A percentile compares a stretch with the other conserved stretches of the same genome.
These are phyloP conservation scores for Clinocottus analis DNA, from an alignment of 2,113 vertebrate genomes.

Conservation along the genomic window DNA sequence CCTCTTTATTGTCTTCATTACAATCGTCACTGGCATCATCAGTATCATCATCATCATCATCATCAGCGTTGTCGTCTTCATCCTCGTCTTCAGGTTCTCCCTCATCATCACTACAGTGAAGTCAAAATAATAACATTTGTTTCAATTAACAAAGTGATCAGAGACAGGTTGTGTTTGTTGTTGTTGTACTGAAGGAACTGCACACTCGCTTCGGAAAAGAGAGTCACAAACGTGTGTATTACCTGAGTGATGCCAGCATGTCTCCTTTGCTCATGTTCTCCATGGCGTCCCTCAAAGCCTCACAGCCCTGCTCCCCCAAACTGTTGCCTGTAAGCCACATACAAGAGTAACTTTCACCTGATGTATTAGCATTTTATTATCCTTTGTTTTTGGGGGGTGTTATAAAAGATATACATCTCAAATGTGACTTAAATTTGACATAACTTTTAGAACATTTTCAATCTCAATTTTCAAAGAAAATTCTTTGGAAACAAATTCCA, in stretches of 20 bases:
- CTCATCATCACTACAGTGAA: constrained; percentile 79
- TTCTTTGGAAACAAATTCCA: not conserved
- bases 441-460: not conserved
- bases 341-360: not conserved
- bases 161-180: not conserved
- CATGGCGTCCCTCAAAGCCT: constrained; percentile 88
- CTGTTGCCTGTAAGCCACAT: constrained; percentile 85
- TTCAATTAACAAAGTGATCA: not conserved
- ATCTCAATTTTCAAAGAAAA: not conserved
- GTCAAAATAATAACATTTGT: not conserved
- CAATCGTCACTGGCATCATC: constrained; percentile 38
- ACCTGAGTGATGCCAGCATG: constrained; percentile 91
- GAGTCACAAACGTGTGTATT: not conserved
- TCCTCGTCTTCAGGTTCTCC: constrained; percentile 82
- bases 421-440: too few species aligned
- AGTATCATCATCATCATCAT: fast-evolving
- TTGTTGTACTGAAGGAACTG: not conserved
- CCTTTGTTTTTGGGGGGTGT: not conserved
- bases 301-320: constrained; percentile 93
- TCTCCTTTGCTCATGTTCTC: constrained; percentile 87
- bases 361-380: not conserved
- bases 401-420: too few species aligned
- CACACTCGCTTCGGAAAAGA: not conserved
- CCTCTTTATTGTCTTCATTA: constrained; percentile 32
- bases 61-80: constrained; percentile 25